Percentiles rank a stretch among this genome's conserved stretches.
Conservation (phyloP, 2,113 vertebrate species). For the Carettochelys insculpta region DNA sequence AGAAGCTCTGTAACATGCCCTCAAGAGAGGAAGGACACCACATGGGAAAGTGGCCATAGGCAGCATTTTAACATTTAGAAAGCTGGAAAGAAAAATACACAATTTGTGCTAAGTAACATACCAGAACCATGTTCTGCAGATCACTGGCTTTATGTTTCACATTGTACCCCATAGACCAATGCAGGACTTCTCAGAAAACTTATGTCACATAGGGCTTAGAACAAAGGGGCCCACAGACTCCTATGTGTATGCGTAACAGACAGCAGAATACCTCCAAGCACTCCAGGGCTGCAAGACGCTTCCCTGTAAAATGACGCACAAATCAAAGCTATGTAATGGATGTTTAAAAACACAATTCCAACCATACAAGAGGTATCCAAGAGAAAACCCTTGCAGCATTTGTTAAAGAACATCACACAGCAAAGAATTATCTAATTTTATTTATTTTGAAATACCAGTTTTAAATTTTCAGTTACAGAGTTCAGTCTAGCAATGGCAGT, state of each 20-base stretch:
- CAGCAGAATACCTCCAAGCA: not conserved
- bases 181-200: not conserved
- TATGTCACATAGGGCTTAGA: not conserved
- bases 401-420: fast-evolving
- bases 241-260: fast-evolving
- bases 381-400: fast-evolving
- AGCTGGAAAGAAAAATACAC: fast-evolving
- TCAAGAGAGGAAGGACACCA: not conserved
- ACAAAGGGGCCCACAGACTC: no score
- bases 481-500: constrained; percentile 1
- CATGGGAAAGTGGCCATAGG: fast-evolving
- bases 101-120: no score
- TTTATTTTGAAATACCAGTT: constrained; percentile 46
- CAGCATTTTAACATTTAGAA: fast-evolving
- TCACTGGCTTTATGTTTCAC: not conserved
- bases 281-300: no score
- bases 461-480: constrained; percentile 46
- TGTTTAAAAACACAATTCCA: not conserved
- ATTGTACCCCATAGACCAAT: not conserved
- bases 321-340: fast-evolving
- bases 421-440: constrained; percentile 63
- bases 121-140: fast-evolving
- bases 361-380: not conserved
- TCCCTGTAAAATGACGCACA: no score
- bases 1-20: fast-evolving